Evolutionary conservation across 2,888 invertebrate species (phyloP), one percentile per base, ranked within the genome.

Genomic region (Megastigmus dorsalis): DNA sequence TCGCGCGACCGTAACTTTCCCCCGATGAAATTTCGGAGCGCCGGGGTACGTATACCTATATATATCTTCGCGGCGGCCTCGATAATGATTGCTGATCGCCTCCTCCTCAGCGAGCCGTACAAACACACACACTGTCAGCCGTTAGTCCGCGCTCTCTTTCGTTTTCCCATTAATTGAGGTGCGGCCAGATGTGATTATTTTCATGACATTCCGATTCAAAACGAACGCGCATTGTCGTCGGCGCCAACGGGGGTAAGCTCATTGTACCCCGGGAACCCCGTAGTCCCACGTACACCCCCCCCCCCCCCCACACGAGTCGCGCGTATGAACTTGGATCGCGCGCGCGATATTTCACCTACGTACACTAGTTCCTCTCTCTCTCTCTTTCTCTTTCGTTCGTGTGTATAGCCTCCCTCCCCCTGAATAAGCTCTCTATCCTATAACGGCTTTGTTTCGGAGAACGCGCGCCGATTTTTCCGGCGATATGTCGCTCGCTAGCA

Each of bases 201-300:
- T 83, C 83, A 80, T 83, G 84, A 83, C 81, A 80, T 83, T 81
- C 81, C 83, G 78, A 84, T 83, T 82, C 80, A 79, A 83, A 83
- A 83, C 83, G 79, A 81, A 81, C 79, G 82, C 82, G 83, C 82
- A n/a, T 83, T 82, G 82, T 78, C 79, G 78, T 81, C 82, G 36
- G n/a, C n/a, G n/a, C n/a, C n/a, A n/a, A n/a, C n/a, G n/a, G n/a
- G n/a, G n/a, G n/a, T n/a, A n/a, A 10, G 28, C 23, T 33, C 23
- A 82, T 83, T 83, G 82, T 82, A 28, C 13, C 1, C 20, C 23
- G 10, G n/a, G n/a, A n/a, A n/a, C n/a, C n/a, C n/a, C n/a, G n/a
- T n/a, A n/a, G n/a, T n/a, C 55, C 13, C 3, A 38, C 20, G 20
- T 36, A 18, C 33, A 3, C 10, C 18, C 28, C 18, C 30, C 4